phyloP scores from a whole-genome alignment of 2,113 vertebrate species.

The Zingel zingel region DNA sequence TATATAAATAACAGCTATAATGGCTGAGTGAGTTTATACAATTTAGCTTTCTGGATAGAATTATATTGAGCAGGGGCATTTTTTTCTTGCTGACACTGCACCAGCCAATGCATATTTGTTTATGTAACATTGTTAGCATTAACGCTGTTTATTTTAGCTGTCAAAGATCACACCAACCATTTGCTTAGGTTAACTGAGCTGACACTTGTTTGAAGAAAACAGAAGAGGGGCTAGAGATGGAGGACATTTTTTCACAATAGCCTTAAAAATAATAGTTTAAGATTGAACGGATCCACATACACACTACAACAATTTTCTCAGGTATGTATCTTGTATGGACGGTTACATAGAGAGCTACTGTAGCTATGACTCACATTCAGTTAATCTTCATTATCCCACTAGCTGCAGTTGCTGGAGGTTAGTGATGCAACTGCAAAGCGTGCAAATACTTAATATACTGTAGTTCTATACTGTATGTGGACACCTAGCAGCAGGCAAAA shows the following conservation, averaged over 20 bases:
- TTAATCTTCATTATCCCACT: neutral
- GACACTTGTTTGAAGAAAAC: neutral
- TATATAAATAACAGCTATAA: too few relatives aligned
- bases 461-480: neutral
- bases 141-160: neutral
- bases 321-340: neutral
- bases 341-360: neutral
- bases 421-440: neutral
- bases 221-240: neutral
- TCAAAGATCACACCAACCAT: neutral
- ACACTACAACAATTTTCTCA: neutral
- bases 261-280: neutral
- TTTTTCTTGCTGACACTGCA: too few relatives aligned
- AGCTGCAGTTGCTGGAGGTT: neutral
- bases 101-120: neutral
- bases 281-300: neutral
- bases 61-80: neutral
- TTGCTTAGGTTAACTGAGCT: neutral
- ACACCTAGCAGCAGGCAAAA: neutral
- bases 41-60: slow-evolving; percentile 9
- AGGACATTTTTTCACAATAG: neutral
- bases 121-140: neutral
- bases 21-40: slow-evolving; percentile 9
- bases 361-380: neutral
- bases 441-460: slow-evolving; percentile 5